A percentile compares a stretch with the other conserved stretches of the same genome.
Conservation (phyloP, 2,888 invertebrate genomes). For the Drosophila leonis region DNA sequence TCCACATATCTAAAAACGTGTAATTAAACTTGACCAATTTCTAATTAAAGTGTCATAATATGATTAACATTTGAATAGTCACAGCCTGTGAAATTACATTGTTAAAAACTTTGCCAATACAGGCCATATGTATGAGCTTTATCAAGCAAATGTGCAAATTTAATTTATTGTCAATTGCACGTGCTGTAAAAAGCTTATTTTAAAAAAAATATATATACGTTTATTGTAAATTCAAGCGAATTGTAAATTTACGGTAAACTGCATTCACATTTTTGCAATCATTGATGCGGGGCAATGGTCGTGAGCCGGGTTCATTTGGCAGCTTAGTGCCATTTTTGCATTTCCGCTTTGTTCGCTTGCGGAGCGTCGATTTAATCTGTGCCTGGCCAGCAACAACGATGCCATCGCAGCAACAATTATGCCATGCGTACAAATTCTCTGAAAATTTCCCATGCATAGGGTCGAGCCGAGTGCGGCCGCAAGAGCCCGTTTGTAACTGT, state of each 20-base stretch:
- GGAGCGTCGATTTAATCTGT: conserved; percentile 67
- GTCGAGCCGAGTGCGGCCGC: conserved; percentile 39
- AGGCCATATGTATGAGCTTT: conserved; percentile 8
- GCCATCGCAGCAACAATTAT: conserved; percentile 70
- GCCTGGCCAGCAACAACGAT: conserved; percentile 51
- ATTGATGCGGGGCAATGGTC: conserved; percentile 43
- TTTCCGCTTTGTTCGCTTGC: conserved; percentile 49
- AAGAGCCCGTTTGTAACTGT: conserved; percentile 36
- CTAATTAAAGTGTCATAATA: background rate
- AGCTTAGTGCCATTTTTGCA: conserved; percentile 55
- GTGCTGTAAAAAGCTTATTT: background rate
- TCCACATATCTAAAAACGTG: too few species aligned
- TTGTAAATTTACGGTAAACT: conserved; percentile 63
- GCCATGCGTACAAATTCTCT: conserved; percentile 68
- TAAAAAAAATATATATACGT: background rate
- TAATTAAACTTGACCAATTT: background rate
- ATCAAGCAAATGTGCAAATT: conserved; percentile 37
- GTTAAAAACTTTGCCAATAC: conserved; percentile 19
- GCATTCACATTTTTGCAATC: conserved; percentile 50
- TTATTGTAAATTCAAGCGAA: conserved; percentile 24
- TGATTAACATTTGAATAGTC: background rate
- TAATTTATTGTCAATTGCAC: conserved; percentile 26
- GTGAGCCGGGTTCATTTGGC: conserved; percentile 58
- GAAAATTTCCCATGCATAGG: conserved; percentile 69
- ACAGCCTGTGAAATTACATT: conserved; percentile 6